phyloP scores from a whole-genome alignment of 2,113 vertebrate species.

The Poeciliopsis occidentalis region DNA sequence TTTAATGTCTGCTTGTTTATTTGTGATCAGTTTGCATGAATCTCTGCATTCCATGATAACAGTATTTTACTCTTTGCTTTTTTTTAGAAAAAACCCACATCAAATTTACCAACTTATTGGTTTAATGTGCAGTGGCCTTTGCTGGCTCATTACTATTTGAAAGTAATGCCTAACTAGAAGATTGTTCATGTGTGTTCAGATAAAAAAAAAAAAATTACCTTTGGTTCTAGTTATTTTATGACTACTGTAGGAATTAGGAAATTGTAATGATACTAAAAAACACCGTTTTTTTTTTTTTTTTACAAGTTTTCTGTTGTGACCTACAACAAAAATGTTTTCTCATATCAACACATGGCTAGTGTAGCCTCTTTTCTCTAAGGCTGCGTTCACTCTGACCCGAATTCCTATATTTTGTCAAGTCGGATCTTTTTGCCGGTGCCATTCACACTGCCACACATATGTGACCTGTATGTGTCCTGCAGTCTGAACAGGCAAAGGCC shows the following conservation, averaged over 20 bases:
- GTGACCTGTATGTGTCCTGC: no score
- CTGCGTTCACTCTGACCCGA: no score
- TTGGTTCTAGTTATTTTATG: background rate
- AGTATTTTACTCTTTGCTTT: no score
- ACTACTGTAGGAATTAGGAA: background rate
- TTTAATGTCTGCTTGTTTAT: background rate
- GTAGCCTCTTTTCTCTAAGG: background rate
- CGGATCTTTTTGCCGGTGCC: no score
- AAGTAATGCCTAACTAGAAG: background rate
- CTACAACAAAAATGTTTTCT: background rate
- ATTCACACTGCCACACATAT: no score
- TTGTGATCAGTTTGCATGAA: background rate
- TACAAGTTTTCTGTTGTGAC: no score
- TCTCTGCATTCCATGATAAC: no score
- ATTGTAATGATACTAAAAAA: background rate
- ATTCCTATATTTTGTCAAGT: no score
- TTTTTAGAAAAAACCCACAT: no score
- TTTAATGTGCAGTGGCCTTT: constrained; percentile 40
- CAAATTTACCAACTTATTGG: background rate
- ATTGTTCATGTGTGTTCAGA: background rate
- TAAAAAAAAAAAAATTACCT: no score
- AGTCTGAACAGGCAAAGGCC: no score
- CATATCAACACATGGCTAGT: background rate
- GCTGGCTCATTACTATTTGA: constrained; percentile 14
- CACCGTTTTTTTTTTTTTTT: no score